Evolutionary conservation across 2,113 vertebrate genomes (phyloP).

Genomic region (Cavia porcellus): DNA sequence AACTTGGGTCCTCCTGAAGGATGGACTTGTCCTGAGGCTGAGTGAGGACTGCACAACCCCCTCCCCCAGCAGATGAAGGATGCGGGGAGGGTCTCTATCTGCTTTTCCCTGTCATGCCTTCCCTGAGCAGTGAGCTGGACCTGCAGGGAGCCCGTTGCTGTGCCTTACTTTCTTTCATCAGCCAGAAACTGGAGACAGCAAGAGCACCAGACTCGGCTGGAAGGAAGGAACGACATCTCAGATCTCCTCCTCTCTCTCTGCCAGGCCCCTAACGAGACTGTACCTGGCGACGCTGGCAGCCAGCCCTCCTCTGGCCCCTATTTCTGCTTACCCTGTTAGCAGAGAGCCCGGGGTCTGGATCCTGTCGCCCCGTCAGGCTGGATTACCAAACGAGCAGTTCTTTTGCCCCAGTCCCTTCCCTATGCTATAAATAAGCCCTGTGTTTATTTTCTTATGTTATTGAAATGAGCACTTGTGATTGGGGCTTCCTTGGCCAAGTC

Average conservation of each 20-base stretch:
- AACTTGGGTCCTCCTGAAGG: fast-evolving
- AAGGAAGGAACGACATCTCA: background rate
- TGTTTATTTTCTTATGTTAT: slow-evolving; percentile 86
- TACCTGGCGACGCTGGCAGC: slow-evolving; percentile 72
- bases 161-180: background rate
- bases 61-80: background rate
- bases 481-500: slow-evolving; percentile 73
- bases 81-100: background rate
- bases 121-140: background rate
- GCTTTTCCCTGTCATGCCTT: background rate
- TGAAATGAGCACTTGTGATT: slow-evolving; percentile 84
- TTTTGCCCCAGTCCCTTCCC: slow-evolving; percentile 79
- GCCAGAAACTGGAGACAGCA: background rate
- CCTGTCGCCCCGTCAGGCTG: slow-evolving; percentile 83
- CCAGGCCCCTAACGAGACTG: background rate
- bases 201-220: background rate
- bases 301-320: slow-evolving; percentile 63
- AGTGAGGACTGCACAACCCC: background rate
- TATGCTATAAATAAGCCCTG: slow-evolving; percentile 83
- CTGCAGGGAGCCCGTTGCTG: background rate
- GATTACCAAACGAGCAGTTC: slow-evolving; percentile 77
- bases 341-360: slow-evolving; percentile 80
- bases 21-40: fast-evolving
- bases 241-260: background rate
- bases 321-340: slow-evolving; percentile 64